Percentiles rank a stretch among this genome's conserved stretches.
These are phyloP conservation scores for Cecidostiba fungosa DNA, from an alignment of 2,888 invertebrate species.

Conservation along the genomic window DNA sequence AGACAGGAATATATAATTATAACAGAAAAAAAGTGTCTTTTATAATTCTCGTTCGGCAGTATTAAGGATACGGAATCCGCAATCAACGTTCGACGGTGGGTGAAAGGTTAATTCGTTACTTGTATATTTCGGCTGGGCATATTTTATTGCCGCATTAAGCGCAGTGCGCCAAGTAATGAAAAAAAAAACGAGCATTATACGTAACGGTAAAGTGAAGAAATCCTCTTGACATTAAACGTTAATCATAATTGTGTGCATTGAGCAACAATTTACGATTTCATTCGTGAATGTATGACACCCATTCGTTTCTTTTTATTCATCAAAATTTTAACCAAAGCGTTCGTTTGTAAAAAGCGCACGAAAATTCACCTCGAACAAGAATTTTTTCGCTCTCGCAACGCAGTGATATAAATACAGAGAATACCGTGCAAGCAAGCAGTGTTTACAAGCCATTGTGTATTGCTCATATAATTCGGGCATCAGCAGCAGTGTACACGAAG, in stretches of 20 bases:
- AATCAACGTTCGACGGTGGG: not conserved
- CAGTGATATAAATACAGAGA: not conserved
- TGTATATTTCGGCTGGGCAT: not conserved
- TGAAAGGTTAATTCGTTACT: constrained; percentile 26
- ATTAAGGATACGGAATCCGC: not conserved
- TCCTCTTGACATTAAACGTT: constrained; percentile 9
- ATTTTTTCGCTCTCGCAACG: not conserved
- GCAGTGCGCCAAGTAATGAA: not conserved
- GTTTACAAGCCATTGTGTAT: not conserved
- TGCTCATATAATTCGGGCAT: not conserved
- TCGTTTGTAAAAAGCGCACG: not conserved
- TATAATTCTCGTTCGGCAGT: too few species aligned
- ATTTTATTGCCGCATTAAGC: constrained; percentile 33
- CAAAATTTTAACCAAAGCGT: not conserved
- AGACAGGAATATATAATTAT: not conserved
- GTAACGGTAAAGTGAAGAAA: constrained; percentile 39
- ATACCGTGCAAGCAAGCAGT: not conserved
- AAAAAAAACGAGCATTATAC: constrained; percentile 23
- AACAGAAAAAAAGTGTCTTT: too few species aligned
- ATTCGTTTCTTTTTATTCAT: not conserved
- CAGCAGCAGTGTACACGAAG: not conserved
- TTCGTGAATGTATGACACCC: not conserved
- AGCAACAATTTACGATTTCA: constrained; percentile 8
- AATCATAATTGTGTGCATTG: not conserved
- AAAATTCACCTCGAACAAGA: not conserved